Percentiles rank a stretch among this genome's conserved stretches.
Conservation (phyloP, 2,113 vertebrate species). For the Athene noctua region DNA sequence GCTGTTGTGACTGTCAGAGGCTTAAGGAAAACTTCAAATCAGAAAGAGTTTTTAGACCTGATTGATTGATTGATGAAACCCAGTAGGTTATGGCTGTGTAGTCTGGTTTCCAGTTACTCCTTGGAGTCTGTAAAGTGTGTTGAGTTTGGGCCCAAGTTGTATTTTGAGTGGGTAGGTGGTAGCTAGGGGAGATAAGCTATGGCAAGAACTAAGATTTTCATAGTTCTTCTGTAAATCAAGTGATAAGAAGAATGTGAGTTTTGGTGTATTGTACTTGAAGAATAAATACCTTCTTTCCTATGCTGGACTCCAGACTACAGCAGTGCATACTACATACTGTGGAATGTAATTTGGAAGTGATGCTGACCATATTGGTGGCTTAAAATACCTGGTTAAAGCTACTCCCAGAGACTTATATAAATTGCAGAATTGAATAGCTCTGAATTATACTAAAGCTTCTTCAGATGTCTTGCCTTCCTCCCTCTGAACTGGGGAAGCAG, state of each 20-base stretch:
- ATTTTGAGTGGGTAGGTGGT: background rate
- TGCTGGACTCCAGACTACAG: background rate
- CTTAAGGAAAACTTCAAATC: background rate
- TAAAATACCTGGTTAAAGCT: background rate
- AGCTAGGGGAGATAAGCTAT: background rate
- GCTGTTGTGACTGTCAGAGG: background rate
- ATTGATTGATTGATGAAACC: background rate
- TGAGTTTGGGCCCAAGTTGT: background rate
- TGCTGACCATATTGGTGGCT: background rate
- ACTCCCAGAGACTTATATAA: background rate
- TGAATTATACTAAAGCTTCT: background rate
- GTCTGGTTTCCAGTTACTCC: background rate
- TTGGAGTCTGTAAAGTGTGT: background rate
- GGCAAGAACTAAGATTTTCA: background rate
- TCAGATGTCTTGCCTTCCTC: background rate
- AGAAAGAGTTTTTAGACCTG: background rate
- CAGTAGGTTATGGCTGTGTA: background rate
- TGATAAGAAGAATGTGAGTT: background rate
- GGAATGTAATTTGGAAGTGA: background rate
- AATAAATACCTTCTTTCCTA: conserved; percentile 1
- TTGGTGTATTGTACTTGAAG: background rate
- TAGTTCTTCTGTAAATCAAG: background rate
- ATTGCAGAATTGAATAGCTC: background rate
- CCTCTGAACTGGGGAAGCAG: background rate
- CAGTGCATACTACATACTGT: background rate